A percentile compares a stretch with the other conserved stretches of the same genome.
Conservation (phyloP, 2,888 invertebrate species). For the Theretra japonica region DNA sequence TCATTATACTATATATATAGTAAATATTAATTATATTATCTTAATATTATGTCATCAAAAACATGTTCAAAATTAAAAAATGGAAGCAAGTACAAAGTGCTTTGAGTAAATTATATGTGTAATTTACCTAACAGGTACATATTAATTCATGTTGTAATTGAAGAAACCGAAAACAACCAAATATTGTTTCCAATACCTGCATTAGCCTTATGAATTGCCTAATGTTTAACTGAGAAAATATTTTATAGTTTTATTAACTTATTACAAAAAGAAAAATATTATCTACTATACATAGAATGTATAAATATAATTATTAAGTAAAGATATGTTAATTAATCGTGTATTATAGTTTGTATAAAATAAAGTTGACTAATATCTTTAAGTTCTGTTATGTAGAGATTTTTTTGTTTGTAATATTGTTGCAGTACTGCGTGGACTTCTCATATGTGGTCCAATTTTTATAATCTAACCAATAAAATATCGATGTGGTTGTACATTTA, state of each 20-base stretch:
- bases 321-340: slow-evolving; percentile 82
- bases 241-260: slow-evolving; percentile 85
- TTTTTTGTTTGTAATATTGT: slow-evolving; percentile 85
- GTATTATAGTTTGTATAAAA: slow-evolving; percentile 83
- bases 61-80: slow-evolving; percentile 46
- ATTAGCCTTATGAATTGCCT: slow-evolving; percentile 83
- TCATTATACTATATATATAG: slow-evolving; percentile 37
- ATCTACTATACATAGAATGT: slow-evolving; percentile 83
- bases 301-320: slow-evolving; percentile 77
- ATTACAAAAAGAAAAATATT: slow-evolving; percentile 81
- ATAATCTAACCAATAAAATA: slow-evolving; percentile 85
- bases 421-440: slow-evolving; percentile 81
- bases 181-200: slow-evolving; percentile 81
- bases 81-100: slow-evolving; percentile 82
- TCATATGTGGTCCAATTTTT: slow-evolving; percentile 83
- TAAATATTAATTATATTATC: slow-evolving; percentile 33
- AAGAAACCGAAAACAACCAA: slow-evolving; percentile 76
- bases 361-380: slow-evolving; percentile 84
- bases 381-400: slow-evolving; percentile 85
- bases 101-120: slow-evolving; percentile 64
- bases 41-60: slow-evolving; percentile 34
- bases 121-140: slow-evolving; percentile 54
- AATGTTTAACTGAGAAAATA: slow-evolving; percentile 81
- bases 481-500: slow-evolving; percentile 85
- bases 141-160: slow-evolving; percentile 70